Percentiles rank a stretch among this genome's conserved stretches.
These are phyloP conservation scores for Desmophyllum pertusum DNA, from an alignment of 92 coral and sea anemone species.

Conservation along the genomic window DNA sequence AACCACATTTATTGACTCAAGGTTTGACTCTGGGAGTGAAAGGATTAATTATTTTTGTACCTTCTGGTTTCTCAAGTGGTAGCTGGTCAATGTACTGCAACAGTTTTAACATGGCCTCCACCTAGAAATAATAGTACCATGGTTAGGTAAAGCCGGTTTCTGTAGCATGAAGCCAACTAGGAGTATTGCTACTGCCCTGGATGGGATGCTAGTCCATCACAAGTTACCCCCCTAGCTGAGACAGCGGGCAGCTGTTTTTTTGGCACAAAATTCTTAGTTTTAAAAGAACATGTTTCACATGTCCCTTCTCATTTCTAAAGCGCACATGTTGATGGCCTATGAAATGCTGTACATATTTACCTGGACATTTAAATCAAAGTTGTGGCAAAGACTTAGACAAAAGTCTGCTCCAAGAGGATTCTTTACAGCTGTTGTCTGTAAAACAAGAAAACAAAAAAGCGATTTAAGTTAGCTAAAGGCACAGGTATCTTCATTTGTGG, in stretches of 20 bases:
- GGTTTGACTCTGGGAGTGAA: no score
- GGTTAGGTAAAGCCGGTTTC: background rate
- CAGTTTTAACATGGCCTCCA: slow-evolving; percentile 78
- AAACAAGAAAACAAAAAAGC: background rate
- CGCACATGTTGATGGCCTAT: background rate
- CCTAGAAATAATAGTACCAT: slow-evolving; percentile 53
- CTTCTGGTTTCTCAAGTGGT: slow-evolving; percentile 90
- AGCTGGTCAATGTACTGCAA: slow-evolving; percentile 70
- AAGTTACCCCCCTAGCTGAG: no score
- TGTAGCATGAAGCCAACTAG: background rate
- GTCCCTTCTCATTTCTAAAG: background rate
- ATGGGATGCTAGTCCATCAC: no score
- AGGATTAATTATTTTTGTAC: no score
- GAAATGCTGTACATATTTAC: slow-evolving; percentile 43
- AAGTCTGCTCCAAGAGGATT: slow-evolving; percentile 79
- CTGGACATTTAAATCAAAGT: slow-evolving; percentile 83
- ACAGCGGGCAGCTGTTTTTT: no score
- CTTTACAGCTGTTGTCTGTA: slow-evolving; percentile 45
- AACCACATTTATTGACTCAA: no score
- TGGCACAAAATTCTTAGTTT: no score
- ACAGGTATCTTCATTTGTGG: no score
- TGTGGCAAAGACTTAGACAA: slow-evolving; percentile 80
- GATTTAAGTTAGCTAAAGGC: no score
- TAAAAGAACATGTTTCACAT: no score
- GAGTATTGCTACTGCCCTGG: no score